Evolutionary conservation across 2,113 vertebrate species (phyloP), one percentile per base, ranked within the genome.

Genomic region (Eclectus roratus): DNA sequence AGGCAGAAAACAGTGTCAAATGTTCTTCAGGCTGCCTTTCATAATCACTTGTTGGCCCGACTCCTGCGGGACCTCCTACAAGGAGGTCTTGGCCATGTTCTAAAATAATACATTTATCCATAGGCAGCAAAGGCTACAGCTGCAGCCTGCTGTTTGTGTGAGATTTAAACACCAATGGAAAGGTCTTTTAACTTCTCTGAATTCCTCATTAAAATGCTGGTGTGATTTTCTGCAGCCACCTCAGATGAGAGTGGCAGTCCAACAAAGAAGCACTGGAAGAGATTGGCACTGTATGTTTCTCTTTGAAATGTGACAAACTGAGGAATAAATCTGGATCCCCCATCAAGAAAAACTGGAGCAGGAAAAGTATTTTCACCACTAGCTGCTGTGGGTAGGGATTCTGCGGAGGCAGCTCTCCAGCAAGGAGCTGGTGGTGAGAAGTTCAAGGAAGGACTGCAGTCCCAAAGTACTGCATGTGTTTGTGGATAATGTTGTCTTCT

Each of bases 1-100:
- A 83, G 43, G 91, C 93, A 95, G 93, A 96, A 89, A 96, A 96
- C 90, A 96, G 85, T 91, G 85, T 95, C 50, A 84, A 96, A 96
- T 95, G 88, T 92, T 97, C 96, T 94, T 91, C 56, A 66, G 86
- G 84, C 90, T 94, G 68, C 87, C 94, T 97, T 92, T 91, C 69
- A 89, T 96, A 95, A 92, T 95, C 87, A 46, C 39, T 95, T 90
- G 31, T 84, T 96, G 96, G 95, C 86, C 88, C 71, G 60, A 79
- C 44, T 97, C 70, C 93, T 91, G 81, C 43, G 46, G 27, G 93
- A 95, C 81, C 84, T 91, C 78, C 85, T 80, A 82, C 96, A 83
- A 96, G 91, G 95, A 95, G 74, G 55, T 95, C 94, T 91, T 88
- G 92, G 89, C 82, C 65, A 74, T 85, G 61, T 79, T 96, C 89